Evolutionary conservation across 2,888 invertebrate genomes (phyloP).

Genomic region (Epinotia bilunana): DNA sequence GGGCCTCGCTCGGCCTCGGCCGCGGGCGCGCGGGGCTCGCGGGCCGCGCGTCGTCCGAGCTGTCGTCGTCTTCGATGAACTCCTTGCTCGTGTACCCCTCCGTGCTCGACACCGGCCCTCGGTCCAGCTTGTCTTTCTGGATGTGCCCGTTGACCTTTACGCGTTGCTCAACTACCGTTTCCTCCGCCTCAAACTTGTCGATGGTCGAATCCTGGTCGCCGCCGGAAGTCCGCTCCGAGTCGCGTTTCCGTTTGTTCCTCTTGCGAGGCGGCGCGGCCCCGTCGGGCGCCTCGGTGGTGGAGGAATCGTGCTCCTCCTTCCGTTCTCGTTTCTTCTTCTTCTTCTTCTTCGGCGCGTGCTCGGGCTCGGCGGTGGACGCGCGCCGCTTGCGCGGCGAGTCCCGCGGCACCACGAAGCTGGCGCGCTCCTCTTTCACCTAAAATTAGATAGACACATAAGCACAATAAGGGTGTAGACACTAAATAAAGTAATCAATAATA

Average conservation of each 20-base stretch:
- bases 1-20: not conserved
- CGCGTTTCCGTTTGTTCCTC: constrained; percentile 48
- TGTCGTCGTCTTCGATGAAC: constrained; percentile 34
- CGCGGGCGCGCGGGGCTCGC: constrained; percentile 7
- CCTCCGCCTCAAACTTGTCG: constrained; percentile 51
- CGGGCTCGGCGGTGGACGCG: not conserved
- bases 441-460: not conserved
- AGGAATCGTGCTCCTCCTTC: not conserved
- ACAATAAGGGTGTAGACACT: too few relatives aligned
- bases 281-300: not conserved
- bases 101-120: not conserved
- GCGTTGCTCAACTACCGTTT: constrained; percentile 47
- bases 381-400: constrained; percentile 23
- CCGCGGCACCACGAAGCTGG: not conserved
- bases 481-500: too few relatives aligned
- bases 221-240: not conserved
- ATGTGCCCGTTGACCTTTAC: not conserved
- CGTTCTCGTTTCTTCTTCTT: not conserved
- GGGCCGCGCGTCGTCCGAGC: constrained; percentile 46
- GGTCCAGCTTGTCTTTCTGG: not conserved
- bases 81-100: not conserved
- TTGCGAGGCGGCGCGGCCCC: not conserved
- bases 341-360: not conserved
- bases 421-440: constrained; percentile 21
- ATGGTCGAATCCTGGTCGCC: constrained; percentile 33